These are phyloP conservation scores for Phaetusa simplex DNA, from an alignment of 2,113 vertebrate species.

Conservation along the genomic window DNA sequence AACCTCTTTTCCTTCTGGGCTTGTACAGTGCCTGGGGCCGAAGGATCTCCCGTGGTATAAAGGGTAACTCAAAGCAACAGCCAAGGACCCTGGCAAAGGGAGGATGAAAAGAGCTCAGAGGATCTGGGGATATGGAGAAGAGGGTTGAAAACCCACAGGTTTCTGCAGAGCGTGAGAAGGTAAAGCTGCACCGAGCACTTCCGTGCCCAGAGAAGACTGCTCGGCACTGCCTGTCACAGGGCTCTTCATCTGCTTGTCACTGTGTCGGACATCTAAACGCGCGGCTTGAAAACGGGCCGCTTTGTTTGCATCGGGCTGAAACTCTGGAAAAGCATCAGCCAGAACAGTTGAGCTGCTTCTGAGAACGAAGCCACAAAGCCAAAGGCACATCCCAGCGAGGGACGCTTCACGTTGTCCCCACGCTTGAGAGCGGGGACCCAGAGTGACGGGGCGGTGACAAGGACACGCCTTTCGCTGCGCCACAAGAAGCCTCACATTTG, in stretches of 20 bases:
- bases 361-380: neutral
- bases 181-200: neutral
- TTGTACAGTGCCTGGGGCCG: neutral
- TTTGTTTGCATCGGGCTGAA: neutral
- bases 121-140: neutral
- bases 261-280: fast-evolving
- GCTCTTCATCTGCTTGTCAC: neutral
- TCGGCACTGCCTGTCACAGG: neutral
- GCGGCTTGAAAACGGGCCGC: fast-evolving
- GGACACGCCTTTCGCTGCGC: neutral
- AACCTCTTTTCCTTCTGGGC: neutral
- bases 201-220: neutral
- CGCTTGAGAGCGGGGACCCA: neutral
- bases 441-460: neutral
- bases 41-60: neutral
- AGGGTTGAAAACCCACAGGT: neutral
- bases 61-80: neutral
- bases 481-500: neutral
- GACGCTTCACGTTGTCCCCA: neutral
- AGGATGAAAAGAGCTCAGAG: neutral
- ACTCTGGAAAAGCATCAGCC: neutral
- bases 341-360: neutral
- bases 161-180: fast-evolving
- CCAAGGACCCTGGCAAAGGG: neutral
- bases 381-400: neutral